These are phyloP conservation scores for Endotricha flammealis DNA, from an alignment of 2,888 invertebrate genomes.

Conservation along the genomic window DNA sequence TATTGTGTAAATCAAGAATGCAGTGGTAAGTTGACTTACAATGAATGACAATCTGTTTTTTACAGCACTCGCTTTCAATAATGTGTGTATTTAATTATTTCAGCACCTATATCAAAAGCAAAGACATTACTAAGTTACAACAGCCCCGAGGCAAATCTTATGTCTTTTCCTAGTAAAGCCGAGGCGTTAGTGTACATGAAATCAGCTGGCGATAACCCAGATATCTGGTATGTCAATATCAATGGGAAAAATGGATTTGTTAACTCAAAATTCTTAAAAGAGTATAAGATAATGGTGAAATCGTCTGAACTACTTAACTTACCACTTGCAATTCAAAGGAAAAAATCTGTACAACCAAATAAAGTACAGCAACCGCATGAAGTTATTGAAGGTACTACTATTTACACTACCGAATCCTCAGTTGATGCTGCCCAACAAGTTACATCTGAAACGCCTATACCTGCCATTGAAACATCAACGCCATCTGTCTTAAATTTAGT, in stretches of 20 bases:
- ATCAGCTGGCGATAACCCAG: conserved; percentile 79
- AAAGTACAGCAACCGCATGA: conserved; percentile 63
- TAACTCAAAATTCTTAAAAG: conserved; percentile 77
- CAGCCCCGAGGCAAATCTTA: conserved; percentile 72
- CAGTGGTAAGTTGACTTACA: conserved; percentile 73
- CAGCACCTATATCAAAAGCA: conserved; percentile 81
- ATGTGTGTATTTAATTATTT: conserved; percentile 32
- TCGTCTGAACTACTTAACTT: conserved; percentile 51
- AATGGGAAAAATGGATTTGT: conserved; percentile 83
- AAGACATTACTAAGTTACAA: conserved; percentile 77
- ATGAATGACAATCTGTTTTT: conserved; percentile 34
- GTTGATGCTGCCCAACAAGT: conserved; percentile 21
- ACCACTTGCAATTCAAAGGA: conserved; percentile 28
- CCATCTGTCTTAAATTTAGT: conserved; percentile 18
- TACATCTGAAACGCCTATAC: conserved; percentile 23
- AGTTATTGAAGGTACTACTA: conserved; percentile 83
- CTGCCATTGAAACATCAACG: conserved; percentile 23
- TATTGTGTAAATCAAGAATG: conserved; percentile 85
- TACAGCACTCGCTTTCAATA: conserved; percentile 31
- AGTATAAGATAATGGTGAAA: conserved; percentile 72
- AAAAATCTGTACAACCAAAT: conserved; percentile 44
- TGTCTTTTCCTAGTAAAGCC: conserved; percentile 79
- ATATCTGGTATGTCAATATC: conserved; percentile 84
- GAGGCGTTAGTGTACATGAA: conserved; percentile 83
- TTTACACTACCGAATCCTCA: conserved; percentile 59